These are phyloP conservation scores for Centroberyx gerrardi DNA, from an alignment of 2,797 vertebrate genomes.

Conservation along the genomic window DNA sequence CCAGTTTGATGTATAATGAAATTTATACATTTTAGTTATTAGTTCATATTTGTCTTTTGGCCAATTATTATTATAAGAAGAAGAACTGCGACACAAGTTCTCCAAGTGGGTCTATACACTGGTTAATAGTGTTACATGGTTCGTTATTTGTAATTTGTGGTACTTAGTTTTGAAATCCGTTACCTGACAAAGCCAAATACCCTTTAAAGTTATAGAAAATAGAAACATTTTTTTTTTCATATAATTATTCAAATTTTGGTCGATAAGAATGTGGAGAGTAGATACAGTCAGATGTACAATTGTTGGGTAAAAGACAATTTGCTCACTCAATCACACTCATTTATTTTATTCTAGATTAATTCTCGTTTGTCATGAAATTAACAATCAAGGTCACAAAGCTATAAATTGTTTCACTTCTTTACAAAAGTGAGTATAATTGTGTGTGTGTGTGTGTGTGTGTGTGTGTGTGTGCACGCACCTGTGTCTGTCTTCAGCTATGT, in stretches of 20 bases:
- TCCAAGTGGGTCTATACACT: neutral
- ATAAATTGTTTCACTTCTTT: neutral
- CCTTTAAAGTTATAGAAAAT: no score
- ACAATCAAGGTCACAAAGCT: neutral
- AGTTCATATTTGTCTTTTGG: neutral
- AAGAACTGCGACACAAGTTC: neutral
- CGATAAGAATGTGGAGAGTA: neutral
- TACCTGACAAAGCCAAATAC: neutral
- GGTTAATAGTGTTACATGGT: neutral
- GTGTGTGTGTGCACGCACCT: slow-evolving; percentile 1
- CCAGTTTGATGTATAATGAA: neutral
- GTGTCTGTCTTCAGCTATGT: slow-evolving; percentile 88
- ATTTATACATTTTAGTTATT: neutral
- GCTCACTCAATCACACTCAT: no score
- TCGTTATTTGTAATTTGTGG: neutral
- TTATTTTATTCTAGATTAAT: neutral
- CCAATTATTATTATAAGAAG: no score
- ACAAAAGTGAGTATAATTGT: neutral
- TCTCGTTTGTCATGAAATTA: no score
- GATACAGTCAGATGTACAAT: neutral
- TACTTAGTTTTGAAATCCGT: neutral
- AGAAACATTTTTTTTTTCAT: no score
- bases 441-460: slow-evolving; percentile 5
- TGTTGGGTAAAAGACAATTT: no score
- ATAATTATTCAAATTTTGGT: no score